Percentiles rank a stretch among this genome's conserved stretches.
phyloP scores from a whole-genome alignment of 2,888 invertebrate species.

The Phalangium opilio region DNA sequence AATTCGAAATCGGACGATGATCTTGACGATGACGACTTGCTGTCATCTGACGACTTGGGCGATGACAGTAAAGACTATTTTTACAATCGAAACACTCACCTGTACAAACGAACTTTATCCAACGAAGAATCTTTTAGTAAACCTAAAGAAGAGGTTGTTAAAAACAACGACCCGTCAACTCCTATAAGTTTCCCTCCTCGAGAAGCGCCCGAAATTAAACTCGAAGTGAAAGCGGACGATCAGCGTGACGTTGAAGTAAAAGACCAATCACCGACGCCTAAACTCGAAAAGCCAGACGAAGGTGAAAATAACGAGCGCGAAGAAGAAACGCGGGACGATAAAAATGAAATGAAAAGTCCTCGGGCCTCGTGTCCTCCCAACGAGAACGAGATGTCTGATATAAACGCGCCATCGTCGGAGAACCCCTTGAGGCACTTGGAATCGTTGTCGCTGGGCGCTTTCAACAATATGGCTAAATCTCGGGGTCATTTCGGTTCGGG shows the following conservation, averaged over 20 bases:
- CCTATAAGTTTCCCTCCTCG: too few relatives aligned
- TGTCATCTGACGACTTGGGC: slow-evolving; percentile 10
- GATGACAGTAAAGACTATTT: slow-evolving; percentile 12
- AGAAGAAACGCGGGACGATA: not conserved
- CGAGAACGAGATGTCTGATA: slow-evolving; percentile 7
- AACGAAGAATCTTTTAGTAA: slow-evolving; percentile 24
- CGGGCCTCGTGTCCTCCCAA: not conserved
- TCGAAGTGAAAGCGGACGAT: not conserved
- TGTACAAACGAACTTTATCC: too few relatives aligned
- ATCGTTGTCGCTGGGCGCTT: slow-evolving; percentile 53
- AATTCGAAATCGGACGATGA: slow-evolving; percentile 18
- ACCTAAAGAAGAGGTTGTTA: slow-evolving; percentile 22
- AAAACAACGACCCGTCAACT: not conserved
- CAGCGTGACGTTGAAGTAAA: not conserved
- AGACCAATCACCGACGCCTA: not conserved
- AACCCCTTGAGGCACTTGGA: slow-evolving; percentile 61
- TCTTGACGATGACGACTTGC: too few relatives aligned
- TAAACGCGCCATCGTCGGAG: slow-evolving; percentile 22
- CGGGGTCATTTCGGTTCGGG: slow-evolving; percentile 7
- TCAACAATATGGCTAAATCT: slow-evolving; percentile 14
- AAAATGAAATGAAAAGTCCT: too few relatives aligned
- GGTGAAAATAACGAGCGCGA: not conserved
- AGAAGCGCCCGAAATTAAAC: too few relatives aligned
- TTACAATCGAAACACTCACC: too few relatives aligned
- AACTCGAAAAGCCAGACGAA: not conserved